These are phyloP conservation scores for Clostera curtula DNA, from an alignment of 2,888 invertebrate genomes.

Conservation along the genomic window DNA sequence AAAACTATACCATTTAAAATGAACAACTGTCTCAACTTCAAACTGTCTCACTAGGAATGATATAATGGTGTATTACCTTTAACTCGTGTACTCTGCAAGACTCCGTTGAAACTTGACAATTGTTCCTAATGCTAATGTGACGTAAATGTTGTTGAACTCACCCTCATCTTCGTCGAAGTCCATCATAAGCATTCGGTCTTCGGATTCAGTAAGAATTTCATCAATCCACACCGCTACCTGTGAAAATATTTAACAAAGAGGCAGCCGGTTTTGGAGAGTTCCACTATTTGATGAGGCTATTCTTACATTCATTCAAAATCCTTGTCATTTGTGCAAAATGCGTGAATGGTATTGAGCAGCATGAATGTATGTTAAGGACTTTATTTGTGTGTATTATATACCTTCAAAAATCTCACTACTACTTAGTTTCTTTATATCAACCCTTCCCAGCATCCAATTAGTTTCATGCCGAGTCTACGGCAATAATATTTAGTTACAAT, in stretches of 20 bases:
- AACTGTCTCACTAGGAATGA: constrained; percentile 32
- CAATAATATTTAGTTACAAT: constrained; percentile 1
- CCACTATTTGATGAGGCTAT: too few species aligned
- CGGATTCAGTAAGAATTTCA: constrained; percentile 57
- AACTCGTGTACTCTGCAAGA: neutral
- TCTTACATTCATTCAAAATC: too few species aligned
- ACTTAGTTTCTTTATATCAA: too few species aligned
- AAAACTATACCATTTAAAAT: constrained; percentile 6
- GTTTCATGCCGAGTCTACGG: too few species aligned
- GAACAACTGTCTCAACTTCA: constrained; percentile 53
- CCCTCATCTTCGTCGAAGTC: constrained; percentile 66
- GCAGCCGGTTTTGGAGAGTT: too few species aligned
- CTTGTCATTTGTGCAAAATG: too few species aligned
- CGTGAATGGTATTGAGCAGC: too few species aligned
- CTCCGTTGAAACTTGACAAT: constrained; percentile 34
- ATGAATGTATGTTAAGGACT: too few species aligned
- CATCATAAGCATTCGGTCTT: constrained; percentile 69
- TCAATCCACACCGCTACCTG: constrained; percentile 66
- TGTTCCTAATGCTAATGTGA: constrained; percentile 23
- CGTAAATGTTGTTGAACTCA: constrained; percentile 22
- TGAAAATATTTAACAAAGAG: too few species aligned
- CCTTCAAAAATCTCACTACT: too few species aligned
- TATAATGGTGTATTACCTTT: neutral
- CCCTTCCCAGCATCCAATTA: too few species aligned
- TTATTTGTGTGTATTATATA: too few species aligned